phyloP scores from a whole-genome alignment of 35 echinoderm and acorn worm species.

The Ophioderma brevispina region DNA sequence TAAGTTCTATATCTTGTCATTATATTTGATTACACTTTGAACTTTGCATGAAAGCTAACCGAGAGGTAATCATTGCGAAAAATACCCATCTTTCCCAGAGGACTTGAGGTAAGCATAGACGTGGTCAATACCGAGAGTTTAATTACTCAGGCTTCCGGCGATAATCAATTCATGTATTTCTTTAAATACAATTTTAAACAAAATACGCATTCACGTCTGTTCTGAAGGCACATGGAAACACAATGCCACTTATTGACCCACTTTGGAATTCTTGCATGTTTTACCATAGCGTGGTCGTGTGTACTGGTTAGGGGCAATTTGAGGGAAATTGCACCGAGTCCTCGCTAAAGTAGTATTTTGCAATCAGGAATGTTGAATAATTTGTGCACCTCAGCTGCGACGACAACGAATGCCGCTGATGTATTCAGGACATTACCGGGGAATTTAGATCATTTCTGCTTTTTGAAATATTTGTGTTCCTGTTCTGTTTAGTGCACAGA shows the following conservation, averaged over 20 bases:
- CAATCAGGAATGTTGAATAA: background rate
- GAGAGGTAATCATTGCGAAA: background rate
- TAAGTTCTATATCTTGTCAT: background rate
- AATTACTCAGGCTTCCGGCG: background rate
- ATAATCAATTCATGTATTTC: constrained; percentile 2
- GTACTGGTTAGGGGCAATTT: too few species aligned
- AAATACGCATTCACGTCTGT: background rate
- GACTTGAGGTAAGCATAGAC: background rate
- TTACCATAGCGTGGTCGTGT: too few species aligned
- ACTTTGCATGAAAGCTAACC: background rate
- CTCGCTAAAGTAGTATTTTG: background rate
- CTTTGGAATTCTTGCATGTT: background rate
- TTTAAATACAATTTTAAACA: constrained; percentile 13
- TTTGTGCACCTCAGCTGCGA: background rate
- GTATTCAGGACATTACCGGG: background rate
- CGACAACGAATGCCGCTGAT: background rate
- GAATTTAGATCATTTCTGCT: background rate
- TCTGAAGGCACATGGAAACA: background rate
- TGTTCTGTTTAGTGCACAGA: background rate
- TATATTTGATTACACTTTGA: background rate
- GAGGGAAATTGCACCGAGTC: background rate
- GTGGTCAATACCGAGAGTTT: constrained; percentile 1
- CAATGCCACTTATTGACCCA: background rate
- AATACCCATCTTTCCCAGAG: background rate
- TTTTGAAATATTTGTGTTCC: background rate